Evolutionary conservation across 2,797 vertebrate species (phyloP), one percentile per base, ranked within the genome.

Genomic region (Poeciliopsis turneri): DNA sequence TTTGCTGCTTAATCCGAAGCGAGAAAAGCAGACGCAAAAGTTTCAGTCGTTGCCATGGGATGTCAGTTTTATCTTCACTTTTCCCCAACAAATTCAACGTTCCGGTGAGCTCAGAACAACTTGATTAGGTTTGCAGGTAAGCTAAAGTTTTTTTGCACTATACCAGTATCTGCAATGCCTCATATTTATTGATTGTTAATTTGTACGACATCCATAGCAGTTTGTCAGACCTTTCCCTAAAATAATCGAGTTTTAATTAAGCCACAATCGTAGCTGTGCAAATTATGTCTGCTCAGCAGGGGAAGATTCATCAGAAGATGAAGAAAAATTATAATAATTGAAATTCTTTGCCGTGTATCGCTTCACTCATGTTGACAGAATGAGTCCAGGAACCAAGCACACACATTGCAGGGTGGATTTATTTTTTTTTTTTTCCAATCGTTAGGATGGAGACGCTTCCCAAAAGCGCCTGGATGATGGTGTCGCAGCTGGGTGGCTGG

Each of bases 351-450:
- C 76, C 7, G 47, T 78, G 72, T 46, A 78, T 79, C 49, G 43
- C n/a, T 79, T 49, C 28, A 66, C 83, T 80, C 70, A 55, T 45
- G 30, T 12, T 55, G 72, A 55, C n/a, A 74, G 76, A 79, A 76
- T 51, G 18, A 72, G n/a, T 57, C 15, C 4, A 45, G 9, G 16
- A 70, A 6, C 18, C 68, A 4, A 25, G 6, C 33, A 76, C 39
- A 4, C 20, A 4, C 16, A 41, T 46, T 46, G 39, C 0, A 10
- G 8, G 28, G 82, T 46, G 69, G 3, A 33, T 33, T 69, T 13
- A n/a, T n/a, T 43, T 43, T 25, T 43, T 25, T 82, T 49, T 78
- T 77, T n/a, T 11, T 5, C 20, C 49, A 51, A 23, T 51, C 20
- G 49, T 51, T 51, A 8, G 59, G 61, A 20, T 76, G 39, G 51